Conservation (phyloP, 2,113 vertebrate genomes). For the Montifringilla adamsi region DNA sequence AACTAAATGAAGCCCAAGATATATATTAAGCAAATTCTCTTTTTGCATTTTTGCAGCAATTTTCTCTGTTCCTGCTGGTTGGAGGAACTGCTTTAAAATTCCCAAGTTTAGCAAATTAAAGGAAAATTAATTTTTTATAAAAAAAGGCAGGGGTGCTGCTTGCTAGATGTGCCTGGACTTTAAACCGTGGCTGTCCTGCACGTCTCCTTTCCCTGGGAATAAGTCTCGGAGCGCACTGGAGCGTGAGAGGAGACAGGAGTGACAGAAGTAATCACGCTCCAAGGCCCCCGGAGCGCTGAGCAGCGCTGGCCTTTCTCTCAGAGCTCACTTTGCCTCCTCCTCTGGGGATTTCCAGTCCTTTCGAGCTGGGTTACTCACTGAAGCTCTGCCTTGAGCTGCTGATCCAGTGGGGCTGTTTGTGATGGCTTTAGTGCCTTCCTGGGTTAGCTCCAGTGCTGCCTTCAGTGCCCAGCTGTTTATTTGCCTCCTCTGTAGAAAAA, state of each 20-base stretch:
- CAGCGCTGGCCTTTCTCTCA: neutral
- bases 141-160: neutral
- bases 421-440: neutral
- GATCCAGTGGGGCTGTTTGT: fast-evolving
- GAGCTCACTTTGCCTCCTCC: neutral
- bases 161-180: neutral
- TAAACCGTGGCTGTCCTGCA: neutral
- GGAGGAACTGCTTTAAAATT: neutral
- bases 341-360: neutral
- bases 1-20: neutral
- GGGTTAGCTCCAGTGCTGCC: neutral
- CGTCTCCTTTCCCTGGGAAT: neutral
- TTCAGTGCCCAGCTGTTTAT: neutral
- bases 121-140: neutral
- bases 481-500: neutral
- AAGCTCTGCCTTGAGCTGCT: neutral
- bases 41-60: neutral
- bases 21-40: neutral
- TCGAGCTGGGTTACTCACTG: neutral
- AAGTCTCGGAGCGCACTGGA: neutral
- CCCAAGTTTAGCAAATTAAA: neutral
- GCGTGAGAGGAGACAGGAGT: neutral
- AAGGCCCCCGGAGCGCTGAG: neutral
- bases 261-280: neutral
- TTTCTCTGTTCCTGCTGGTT: neutral